Evolutionary conservation across 2,888 invertebrate genomes (phyloP).

Genomic region (Drosophila suboccidentalis): DNA sequence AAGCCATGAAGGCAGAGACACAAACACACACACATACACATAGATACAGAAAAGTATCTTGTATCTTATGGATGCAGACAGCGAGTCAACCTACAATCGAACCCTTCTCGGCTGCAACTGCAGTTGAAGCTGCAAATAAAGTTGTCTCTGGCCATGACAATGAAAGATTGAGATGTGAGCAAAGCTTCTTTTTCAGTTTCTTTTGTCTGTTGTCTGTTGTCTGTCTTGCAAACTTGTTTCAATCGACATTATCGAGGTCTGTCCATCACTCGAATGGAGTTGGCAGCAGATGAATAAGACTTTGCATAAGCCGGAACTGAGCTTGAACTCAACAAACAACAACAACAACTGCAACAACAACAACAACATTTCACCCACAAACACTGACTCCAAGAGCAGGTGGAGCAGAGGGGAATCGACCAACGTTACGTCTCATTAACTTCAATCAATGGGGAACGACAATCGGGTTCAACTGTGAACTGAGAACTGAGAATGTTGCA

Average conservation of each 20-base stretch:
- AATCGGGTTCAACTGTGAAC: constrained; percentile 22
- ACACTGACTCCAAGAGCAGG: not conserved
- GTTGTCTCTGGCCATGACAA: constrained; percentile 75
- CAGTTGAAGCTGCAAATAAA: constrained; percentile 53
- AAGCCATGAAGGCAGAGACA: constrained; percentile 25
- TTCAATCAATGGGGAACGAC: constrained; percentile 68
- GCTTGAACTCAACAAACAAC: constrained; percentile 12
- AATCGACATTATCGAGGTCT: constrained; percentile 39
- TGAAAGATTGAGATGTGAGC: constrained; percentile 58
- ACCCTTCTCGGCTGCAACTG: constrained; percentile 17
- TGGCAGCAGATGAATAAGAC: constrained; percentile 5
- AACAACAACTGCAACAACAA: no score
- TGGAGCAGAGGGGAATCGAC: constrained; percentile 4
- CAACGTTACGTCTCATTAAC: constrained; percentile 65
- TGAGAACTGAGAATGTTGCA: constrained; percentile 19
- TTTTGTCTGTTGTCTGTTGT: constrained; percentile 9
- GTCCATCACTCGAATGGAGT: constrained; percentile 27
- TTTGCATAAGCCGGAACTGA: constrained; percentile 71
- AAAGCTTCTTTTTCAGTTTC: not conserved
- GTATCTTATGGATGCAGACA: constrained; percentile 40
- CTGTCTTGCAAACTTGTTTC: constrained; percentile 55
- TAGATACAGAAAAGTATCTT: constrained; percentile 31
- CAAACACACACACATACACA: constrained; percentile 26
- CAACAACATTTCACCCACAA: constrained; percentile 28
- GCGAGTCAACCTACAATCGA: constrained; percentile 42